Evolutionary conservation across 2,113 vertebrate genomes (phyloP).

Genomic region (Xyliphius kryptos): DNA sequence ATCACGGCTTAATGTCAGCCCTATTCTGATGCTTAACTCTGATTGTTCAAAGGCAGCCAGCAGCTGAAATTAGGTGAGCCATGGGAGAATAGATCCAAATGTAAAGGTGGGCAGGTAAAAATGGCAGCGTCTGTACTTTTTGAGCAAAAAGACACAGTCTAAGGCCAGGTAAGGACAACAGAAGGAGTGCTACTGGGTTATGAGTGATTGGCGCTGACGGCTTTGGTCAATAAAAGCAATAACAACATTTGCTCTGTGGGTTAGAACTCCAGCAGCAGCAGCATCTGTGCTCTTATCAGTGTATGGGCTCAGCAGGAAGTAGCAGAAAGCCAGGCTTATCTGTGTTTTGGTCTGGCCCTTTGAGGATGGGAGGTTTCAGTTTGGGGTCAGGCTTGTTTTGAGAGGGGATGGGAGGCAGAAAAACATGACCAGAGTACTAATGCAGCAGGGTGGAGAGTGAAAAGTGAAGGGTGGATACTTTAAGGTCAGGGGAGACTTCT

Average conservation of each 20-base stretch:
- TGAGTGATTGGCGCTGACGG: slow-evolving; percentile 23
- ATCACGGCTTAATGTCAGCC: slow-evolving; percentile 3
- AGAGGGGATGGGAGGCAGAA: slow-evolving; percentile 29
- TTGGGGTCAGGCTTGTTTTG: slow-evolving; percentile 34
- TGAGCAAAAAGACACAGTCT: slow-evolving; percentile 16
- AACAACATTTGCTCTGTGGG: slow-evolving; percentile 29
- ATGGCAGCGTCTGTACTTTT: slow-evolving; percentile 9
- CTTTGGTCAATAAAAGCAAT: slow-evolving; percentile 34
- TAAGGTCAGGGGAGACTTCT: slow-evolving; percentile 2
- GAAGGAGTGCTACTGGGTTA: slow-evolving; percentile 24
- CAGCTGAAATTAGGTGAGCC: slow-evolving; percentile 10
- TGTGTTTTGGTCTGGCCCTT: slow-evolving; percentile 38
- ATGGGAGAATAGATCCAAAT: slow-evolving; percentile 14
- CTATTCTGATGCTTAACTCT: slow-evolving; percentile 16
- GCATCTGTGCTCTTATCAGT: slow-evolving; percentile 35
- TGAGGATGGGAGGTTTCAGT: slow-evolving; percentile 30
- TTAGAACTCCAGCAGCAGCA: slow-evolving; percentile 34
- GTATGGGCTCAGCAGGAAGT: slow-evolving; percentile 41
- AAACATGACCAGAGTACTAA: slow-evolving; percentile 30
- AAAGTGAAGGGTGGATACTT: slow-evolving; percentile 10
- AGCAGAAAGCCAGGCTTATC: slow-evolving; percentile 45
- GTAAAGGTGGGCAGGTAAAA: slow-evolving; percentile 10
- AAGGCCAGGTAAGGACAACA: slow-evolving; percentile 4
- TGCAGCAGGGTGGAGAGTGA: slow-evolving; percentile 24
- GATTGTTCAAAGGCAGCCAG: slow-evolving; percentile 11